phyloP scores from a whole-genome alignment of 2,113 vertebrate genomes.

The Sinosuthora webbiana region DNA sequence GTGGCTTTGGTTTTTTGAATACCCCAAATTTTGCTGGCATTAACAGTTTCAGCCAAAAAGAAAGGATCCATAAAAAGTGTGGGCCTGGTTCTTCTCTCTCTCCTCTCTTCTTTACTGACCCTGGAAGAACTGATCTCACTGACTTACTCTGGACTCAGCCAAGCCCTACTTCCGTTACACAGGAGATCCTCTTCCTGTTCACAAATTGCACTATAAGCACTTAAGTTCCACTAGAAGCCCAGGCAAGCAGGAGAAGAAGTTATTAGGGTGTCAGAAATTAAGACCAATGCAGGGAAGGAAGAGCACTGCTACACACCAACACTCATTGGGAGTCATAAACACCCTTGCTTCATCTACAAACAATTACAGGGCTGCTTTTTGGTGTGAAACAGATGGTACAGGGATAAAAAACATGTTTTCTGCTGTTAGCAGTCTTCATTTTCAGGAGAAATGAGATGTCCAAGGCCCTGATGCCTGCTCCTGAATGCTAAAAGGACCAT shows the following conservation, averaged over 20 bases:
- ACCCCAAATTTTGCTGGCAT: background rate
- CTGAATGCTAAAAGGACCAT: background rate
- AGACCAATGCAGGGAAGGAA: background rate
- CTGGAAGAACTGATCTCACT: background rate
- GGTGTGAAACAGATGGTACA: background rate
- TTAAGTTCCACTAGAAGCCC: background rate
- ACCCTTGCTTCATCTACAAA: background rate
- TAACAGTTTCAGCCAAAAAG: background rate
- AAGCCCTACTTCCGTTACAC: background rate
- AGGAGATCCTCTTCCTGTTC: background rate
- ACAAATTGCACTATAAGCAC: background rate
- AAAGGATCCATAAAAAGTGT: background rate
- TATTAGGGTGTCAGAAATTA: background rate
- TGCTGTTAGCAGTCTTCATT: background rate
- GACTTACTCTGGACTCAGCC: background rate
- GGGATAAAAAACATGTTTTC: background rate
- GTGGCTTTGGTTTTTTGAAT: background rate
- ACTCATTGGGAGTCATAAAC: background rate
- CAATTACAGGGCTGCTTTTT: fast-evolving
- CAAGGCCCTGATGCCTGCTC: background rate
- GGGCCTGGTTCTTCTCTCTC: background rate
- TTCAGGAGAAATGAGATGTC: background rate
- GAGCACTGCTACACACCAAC: background rate
- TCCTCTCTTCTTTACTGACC: background rate
- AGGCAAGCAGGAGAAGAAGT: background rate